Conservation (phyloP, 2,797 vertebrate genomes). For the Antrozous pallidus region DNA sequence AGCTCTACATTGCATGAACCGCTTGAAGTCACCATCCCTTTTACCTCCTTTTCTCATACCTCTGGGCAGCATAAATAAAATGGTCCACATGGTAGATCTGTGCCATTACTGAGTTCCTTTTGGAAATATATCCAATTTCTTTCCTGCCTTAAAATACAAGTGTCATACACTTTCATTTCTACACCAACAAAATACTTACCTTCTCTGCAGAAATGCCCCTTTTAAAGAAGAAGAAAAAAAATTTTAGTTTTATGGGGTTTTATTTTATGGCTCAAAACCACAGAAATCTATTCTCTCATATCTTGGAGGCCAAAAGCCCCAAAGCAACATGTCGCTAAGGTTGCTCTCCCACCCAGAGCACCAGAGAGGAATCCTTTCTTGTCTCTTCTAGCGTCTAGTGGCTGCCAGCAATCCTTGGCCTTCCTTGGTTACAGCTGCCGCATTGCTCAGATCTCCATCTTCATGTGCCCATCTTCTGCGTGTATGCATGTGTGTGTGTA, state of each 20-base stretch:
- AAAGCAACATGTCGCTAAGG: neutral
- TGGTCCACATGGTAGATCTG: neutral
- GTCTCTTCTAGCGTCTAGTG: neutral
- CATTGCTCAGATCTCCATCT: neutral
- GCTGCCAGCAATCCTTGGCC: neutral
- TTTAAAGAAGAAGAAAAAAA: neutral
- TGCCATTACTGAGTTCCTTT: neutral
- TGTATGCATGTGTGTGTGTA: too few relatives aligned
- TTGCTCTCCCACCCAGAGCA: rapidly evolving
- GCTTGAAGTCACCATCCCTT: neutral
- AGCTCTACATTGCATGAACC: neutral
- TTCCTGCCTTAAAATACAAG: neutral
- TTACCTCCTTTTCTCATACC: neutral
- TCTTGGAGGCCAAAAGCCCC: neutral
- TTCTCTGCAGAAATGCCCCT: neutral
- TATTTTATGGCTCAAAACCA: neutral
- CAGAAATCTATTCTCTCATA: neutral
- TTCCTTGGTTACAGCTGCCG: neutral
- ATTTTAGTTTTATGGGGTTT: neutral
- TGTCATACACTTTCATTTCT: neutral
- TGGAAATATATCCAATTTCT: neutral
- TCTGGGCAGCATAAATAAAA: neutral
- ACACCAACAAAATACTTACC: neutral
- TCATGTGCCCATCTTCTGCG: neutral
- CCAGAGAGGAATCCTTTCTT: neutral